These are phyloP conservation scores for Aleiodes leptofemur DNA, from an alignment of 2,888 invertebrate species.

Conservation along the genomic window DNA sequence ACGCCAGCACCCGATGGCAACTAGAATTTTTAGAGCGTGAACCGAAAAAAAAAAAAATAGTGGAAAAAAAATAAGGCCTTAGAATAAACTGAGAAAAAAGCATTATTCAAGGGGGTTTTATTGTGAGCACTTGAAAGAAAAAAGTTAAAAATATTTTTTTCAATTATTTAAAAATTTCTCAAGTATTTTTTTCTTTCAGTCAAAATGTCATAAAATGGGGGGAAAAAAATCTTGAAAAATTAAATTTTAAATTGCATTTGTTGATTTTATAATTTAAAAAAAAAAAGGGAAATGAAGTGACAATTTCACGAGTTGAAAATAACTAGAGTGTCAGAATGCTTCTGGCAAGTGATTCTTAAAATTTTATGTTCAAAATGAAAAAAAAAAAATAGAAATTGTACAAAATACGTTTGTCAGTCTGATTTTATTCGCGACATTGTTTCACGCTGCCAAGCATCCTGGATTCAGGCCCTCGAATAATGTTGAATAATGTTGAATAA, in stretches of 20 bases:
- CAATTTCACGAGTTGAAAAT: slow-evolving; percentile 10
- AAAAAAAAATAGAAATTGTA: no score
- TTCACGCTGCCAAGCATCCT: slow-evolving; percentile 21
- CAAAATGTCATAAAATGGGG: no score
- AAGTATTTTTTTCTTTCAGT: no score
- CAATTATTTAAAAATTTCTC: no score
- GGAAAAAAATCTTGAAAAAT: no score
- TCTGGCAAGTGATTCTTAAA: slow-evolving; percentile 26
- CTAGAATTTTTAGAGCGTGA: slow-evolving; percentile 45
- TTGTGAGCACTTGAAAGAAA: slow-evolving; percentile 8
- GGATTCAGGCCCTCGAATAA: slow-evolving; percentile 5
- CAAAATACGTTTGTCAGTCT: slow-evolving; percentile 24
- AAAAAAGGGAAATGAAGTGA: no score
- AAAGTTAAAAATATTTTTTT: no score
- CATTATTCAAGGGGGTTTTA: no score
- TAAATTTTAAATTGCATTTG: no score
- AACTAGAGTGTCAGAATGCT: neutral
- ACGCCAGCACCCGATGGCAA: slow-evolving; percentile 4
- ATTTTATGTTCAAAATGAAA: slow-evolving; percentile 10
- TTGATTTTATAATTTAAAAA: no score
- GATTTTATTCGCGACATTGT: slow-evolving; percentile 24
- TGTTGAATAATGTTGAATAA: slow-evolving; percentile 14
- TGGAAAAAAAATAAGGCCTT: neutral
- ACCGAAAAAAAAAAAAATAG: slow-evolving; percentile 19
- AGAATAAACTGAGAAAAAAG: slow-evolving; percentile 6